Evolutionary conservation across 2,888 invertebrate genomes (phyloP).

Genomic region (Diploptera punctata): DNA sequence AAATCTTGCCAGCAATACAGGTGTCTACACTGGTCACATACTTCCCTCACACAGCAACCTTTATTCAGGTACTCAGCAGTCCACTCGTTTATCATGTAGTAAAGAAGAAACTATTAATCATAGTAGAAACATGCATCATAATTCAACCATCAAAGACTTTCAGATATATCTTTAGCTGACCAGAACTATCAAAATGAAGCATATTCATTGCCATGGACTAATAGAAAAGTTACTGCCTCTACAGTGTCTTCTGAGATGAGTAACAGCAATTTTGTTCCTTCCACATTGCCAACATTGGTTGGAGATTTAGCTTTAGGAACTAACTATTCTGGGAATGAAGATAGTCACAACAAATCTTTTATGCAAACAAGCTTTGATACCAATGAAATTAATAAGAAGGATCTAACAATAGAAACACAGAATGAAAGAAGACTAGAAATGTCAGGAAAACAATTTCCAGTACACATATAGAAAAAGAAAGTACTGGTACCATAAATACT

Average conservation of each 20-base stretch:
- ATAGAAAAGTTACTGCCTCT: slow-evolving; percentile 56
- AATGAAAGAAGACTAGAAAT: neutral
- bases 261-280: slow-evolving; percentile 52
- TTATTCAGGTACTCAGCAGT: neutral
- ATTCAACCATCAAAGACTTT: slow-evolving; percentile 14
- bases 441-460: slow-evolving; percentile 8
- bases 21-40: neutral
- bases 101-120: slow-evolving; percentile 5
- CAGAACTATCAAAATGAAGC: slow-evolving; percentile 21
- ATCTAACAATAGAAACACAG: neutral
- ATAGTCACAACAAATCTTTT: slow-evolving; percentile 22
- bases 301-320: slow-evolving; percentile 64
- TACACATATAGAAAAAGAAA: slow-evolving; percentile 1
- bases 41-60: slow-evolving; percentile 10
- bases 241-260: slow-evolving; percentile 15
- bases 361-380: slow-evolving; percentile 17
- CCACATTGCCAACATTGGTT: slow-evolving; percentile 65
- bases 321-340: slow-evolving; percentile 28
- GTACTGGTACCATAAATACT: neutral
- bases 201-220: slow-evolving; percentile 60
- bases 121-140: neutral
- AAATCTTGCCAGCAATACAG: neutral
- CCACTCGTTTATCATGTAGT: neutral
- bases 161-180: neutral
- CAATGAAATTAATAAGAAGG: slow-evolving; percentile 3